Evolutionary conservation across 1,140 invertebrate genomes (phyloP), one percentile per base, ranked within the genome.

Genomic region (Leptinotarsa defecta): DNA sequence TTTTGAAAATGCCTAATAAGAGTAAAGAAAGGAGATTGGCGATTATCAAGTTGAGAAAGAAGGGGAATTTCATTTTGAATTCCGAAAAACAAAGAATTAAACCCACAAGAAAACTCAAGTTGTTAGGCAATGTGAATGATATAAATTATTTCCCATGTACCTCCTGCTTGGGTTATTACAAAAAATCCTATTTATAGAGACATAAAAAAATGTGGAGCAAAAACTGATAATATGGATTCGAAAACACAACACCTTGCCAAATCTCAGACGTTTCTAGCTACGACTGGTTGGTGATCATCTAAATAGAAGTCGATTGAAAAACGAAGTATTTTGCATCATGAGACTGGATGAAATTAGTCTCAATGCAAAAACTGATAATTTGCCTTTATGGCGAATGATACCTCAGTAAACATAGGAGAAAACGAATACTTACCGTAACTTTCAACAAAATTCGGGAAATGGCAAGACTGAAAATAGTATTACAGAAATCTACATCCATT

Each of bases 281-380:
- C 20, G 19, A 74, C 64, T n/a, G 73, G 67, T 68, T 48, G 73
- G 73, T 5, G 48, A 68, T 57, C 68, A 74, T n/a, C 24, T 74
- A 24, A 65, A 65, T 15, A 72, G 52, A 76, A 67, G 43, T 68
- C 57, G 74, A n/a, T n/a, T 79, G 43, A 75, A 71, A 57, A 52
- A 27, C 27, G 78, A 78, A 76, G 74, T 79, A 20, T 79, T 79
- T 74, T 17, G 4, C 3, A 64, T 77, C 5, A 78, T 78, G 78
- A 68, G 71, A 19, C 48, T 74, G 13, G 78, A 79, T 72, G 19
- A 77, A 13, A 71, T 79, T 3, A 79, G 76, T 67, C 48, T 62
- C 6, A 52, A 34, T 19, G 76, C 76, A 15, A 79, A 79, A 78
- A 72, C 20, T 70, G 78, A 80, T 80, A 19, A 80, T 80, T 27